These are phyloP conservation scores for Catharus fuscescens DNA, from an alignment of 2,113 vertebrate species.

Conservation along the genomic window DNA sequence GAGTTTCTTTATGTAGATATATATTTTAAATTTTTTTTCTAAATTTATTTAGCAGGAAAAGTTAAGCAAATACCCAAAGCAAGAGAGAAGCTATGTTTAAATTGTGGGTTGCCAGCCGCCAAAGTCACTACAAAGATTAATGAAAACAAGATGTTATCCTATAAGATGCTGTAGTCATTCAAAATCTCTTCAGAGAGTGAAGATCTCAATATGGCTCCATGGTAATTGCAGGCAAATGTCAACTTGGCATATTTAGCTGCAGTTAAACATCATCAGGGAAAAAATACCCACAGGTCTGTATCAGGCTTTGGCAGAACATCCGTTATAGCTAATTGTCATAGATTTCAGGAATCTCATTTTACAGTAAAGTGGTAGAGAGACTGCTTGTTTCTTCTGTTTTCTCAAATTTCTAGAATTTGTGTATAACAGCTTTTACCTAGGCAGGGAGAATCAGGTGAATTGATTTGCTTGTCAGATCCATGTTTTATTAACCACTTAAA, in stretches of 20 bases:
- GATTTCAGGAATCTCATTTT: neutral
- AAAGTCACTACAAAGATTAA: neutral
- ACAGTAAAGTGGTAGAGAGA: neutral
- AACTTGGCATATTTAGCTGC: slow-evolving; percentile 30
- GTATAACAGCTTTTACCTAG: neutral
- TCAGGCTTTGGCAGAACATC: neutral
- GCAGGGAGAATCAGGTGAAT: neutral
- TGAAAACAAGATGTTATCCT: neutral
- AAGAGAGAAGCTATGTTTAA: neutral
- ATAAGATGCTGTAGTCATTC: neutral
- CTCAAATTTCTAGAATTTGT: neutral
- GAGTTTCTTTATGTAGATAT: neutral
- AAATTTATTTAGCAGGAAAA: neutral
- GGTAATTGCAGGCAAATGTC: slow-evolving; percentile 41
- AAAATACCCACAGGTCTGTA: neutral
- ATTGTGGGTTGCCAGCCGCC: neutral
- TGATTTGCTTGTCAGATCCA: neutral
- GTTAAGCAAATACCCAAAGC: neutral
- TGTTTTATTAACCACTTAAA: slow-evolving; percentile 2
- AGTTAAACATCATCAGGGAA: neutral
- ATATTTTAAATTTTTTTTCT: neutral
- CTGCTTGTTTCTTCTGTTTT: neutral
- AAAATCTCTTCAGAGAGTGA: slow-evolving; percentile 17
- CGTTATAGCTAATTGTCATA: neutral
- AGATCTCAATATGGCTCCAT: slow-evolving; percentile 12